Base-by-base conservation (phyloP, 2,888 invertebrate species). In the Ellobium chinense region DNA sequence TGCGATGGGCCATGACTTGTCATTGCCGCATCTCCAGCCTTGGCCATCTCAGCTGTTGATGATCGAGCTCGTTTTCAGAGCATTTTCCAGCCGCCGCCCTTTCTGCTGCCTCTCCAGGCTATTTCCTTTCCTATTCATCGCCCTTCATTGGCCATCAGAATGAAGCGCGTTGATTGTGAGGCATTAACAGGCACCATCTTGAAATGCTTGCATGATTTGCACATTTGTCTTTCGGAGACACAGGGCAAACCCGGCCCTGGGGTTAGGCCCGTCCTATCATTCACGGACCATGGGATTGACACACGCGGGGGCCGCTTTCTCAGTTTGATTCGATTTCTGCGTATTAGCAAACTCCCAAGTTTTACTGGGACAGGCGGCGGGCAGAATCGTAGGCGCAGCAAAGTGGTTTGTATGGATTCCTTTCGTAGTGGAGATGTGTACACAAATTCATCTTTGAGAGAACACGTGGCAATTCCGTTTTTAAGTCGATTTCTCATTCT, bases 131-230 rank as follows among this genome's bases (percentile, higher is more conserved):
- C 54, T 12, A n/a, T 31, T 56, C 9, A 56, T 31, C 60, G 37
- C 24, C 58, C 14, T 31, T 73, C 24, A 73, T 62, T 36, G 73
- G 37, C 31, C 58, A 29, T 54, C 56, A 60, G 36, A 73, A 62
- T 46, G 46, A 65, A 36, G n/a, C 56, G 31, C 54, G 21, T 75
- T 63, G 46, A 31, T 63, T 63, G 63, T 63, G 46, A 46, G n/a
- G 36, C 29, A 31, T 65, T 63, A 75, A 54, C 75, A 63, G 24
- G 12, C 63, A 75, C 46, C 39, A 75, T 75, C 75, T 75, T 46
- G 65, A 75, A 63, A 29, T 18, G 65, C 54, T 75, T 27, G 46
- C 46, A 75, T 75, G 75, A 75, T 65, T 75, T 54, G 29, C 27
- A 7, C 63, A 65, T 75, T 75, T 75, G 65, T 75, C 75, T 63